Evolutionary conservation across 2,888 invertebrate species (phyloP).

Genomic region (Apeira syringaria): DNA sequence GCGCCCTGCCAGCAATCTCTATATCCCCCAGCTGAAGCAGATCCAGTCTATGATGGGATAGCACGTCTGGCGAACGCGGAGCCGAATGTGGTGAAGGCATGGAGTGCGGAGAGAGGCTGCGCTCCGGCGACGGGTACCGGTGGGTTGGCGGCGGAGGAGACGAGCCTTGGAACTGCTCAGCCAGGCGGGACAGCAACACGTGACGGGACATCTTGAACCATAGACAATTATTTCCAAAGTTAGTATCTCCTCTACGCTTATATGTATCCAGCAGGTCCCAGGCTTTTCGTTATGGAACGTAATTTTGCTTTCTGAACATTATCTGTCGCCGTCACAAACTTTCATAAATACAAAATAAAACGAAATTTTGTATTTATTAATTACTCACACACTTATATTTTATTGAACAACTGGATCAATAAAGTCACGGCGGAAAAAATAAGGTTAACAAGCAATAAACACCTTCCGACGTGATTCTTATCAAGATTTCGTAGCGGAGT

Average conservation of each 20-base stretch:
- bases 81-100: conserved; percentile 60
- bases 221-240: no score
- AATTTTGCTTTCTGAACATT: not conserved
- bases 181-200: conserved; percentile 72
- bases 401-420: conserved; percentile 9
- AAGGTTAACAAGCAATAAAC: conserved; percentile 33
- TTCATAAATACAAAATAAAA: conserved; percentile 8
- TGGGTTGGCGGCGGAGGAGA: conserved; percentile 65
- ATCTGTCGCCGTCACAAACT: conserved; percentile 7
- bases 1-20: conserved; percentile 73
- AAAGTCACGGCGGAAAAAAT: conserved; percentile 11
- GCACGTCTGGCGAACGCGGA: conserved; percentile 61
- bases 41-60: conserved; percentile 59
- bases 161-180: conserved; percentile 72
- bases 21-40: conserved; percentile 70
- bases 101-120: conserved; percentile 65
- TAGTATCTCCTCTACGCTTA: no score
- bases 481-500: conserved; percentile 41
- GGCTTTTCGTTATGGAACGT: no score
- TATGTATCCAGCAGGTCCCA: no score
- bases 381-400: conserved; percentile 5
- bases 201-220: conserved; percentile 73
- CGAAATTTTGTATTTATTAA: conserved; percentile 6
- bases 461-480: conserved; percentile 33
- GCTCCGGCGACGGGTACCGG: conserved; percentile 68